Base-by-base conservation (phyloP, 2,888 invertebrate species). In the Lasioglossum oenotherae region DNA sequence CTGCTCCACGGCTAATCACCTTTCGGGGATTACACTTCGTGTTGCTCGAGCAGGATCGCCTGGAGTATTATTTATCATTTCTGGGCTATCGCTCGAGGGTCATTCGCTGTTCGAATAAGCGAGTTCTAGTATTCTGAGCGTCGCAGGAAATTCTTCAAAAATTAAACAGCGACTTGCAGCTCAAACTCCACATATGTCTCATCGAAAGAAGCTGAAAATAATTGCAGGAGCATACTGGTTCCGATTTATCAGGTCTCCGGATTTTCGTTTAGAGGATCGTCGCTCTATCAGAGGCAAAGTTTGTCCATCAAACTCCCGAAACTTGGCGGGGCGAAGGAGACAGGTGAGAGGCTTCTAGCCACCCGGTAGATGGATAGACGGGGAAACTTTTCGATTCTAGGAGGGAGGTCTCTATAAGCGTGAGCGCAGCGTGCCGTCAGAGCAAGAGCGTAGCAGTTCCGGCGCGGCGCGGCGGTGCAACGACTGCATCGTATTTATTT, bases 401-500 rank as follows among this genome's bases (percentile, higher is more conserved):
- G 53, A 86, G 84, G 82, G 87, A 76, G 84, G 78, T 78, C 91
- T 89, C 86, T 81, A 80, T 81, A 85, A 85, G 80, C 85, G 78
- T 57, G 57, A 57, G 74, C 77, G 80, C 88, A 67, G 80, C 86
- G 81, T 73, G 78, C 41, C 78, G 73, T 12, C 74, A 3, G 57
- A 74, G 71, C 74, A 19, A 16, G 31, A 31, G 31, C 64, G 19
- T 31, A 19, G 8, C 64, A 31, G 19, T 31, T 16, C 6, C 31
- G 64, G 14, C 46, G 46, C 44, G 44, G 44, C 44, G 44, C 46
- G 46, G 46, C 49, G 49, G 35, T 57, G 85, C 85, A 86, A 81
- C 84, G 88, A 80, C 88, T 85, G 87, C 85, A 87, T 84, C 87
- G 91, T 91, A 92, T 91, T 92, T 92, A 92, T 92, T 92, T 92